Percentiles rank a stretch among this genome's conserved stretches.
These are phyloP conservation scores for Lordiphosa mommai DNA, from an alignment of 1,140 invertebrate genomes.

Conservation along the genomic window DNA sequence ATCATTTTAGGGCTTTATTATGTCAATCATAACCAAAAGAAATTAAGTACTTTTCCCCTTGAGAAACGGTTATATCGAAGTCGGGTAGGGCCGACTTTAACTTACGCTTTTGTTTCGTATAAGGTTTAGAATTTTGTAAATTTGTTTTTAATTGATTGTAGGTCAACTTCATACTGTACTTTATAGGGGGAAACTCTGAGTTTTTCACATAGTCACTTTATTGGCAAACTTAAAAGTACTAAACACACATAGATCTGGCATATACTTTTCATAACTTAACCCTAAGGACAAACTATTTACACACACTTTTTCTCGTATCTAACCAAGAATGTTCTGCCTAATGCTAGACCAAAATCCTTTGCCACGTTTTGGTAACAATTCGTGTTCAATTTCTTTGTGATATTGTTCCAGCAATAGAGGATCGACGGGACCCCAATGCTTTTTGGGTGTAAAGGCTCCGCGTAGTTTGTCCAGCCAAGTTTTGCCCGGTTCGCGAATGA, in stretches of 20 bases:
- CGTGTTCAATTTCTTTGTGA: conserved; percentile 62
- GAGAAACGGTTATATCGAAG: too few species aligned
- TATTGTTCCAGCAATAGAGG: conserved; percentile 68
- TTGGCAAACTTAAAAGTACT: conserved; percentile 47
- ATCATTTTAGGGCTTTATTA: too few species aligned
- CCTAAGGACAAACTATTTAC: conserved; percentile 8
- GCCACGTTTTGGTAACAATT: conserved; percentile 36
- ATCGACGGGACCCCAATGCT: conserved; percentile 82
- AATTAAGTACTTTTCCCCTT: too few species aligned
- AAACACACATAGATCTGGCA: conserved; percentile 13
- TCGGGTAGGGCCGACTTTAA: too few species aligned
- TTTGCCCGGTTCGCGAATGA: conserved; percentile 77
- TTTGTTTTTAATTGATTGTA: too few species aligned
- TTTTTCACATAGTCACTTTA: conserved; percentile 31
- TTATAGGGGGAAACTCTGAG: too few species aligned
- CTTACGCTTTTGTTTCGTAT: too few species aligned
- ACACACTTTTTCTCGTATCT: background rate
- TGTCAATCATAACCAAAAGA: too few species aligned
- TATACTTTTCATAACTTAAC: conserved; percentile 17
- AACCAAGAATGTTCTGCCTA: conserved; percentile 65
- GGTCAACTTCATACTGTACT: too few species aligned
- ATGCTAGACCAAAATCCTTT: conserved; percentile 59
- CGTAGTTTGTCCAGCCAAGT: conserved; percentile 79
- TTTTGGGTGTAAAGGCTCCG: conserved; percentile 79
- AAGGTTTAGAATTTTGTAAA: too few species aligned